Conservation (phyloP, 2,113 vertebrate genomes). For the Laticauda laticaudata region DNA sequence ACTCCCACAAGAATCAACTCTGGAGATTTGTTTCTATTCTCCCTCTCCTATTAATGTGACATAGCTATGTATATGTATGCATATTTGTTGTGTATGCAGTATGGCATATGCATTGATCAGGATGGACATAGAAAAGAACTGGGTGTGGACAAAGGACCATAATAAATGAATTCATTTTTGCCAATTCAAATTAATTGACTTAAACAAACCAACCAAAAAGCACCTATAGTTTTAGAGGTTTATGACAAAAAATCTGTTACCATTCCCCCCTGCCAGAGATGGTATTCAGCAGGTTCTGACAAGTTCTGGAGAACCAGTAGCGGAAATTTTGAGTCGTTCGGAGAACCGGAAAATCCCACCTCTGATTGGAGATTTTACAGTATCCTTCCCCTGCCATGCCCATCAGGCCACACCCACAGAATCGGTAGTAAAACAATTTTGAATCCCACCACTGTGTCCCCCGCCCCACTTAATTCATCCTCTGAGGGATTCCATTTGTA, state of each 20-base stretch:
- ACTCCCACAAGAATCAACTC: not conserved
- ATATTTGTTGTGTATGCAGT: not conserved
- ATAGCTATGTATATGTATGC: not conserved
- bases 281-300: no score
- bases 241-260: not conserved
- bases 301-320: no score
- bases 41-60: not conserved
- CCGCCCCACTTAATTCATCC: not conserved
- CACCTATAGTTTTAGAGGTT: not conserved
- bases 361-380: no score
- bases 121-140: not conserved
- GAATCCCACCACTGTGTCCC: no score
- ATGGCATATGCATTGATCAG: not conserved
- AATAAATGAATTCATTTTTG: not conserved
- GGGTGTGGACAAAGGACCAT: not conserved
- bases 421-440: no score
- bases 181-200: not conserved
- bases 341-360: no score
- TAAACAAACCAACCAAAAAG: not conserved
- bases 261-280: no score
- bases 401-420: no score
- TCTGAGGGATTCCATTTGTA: not conserved
- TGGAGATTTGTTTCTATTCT: not conserved
- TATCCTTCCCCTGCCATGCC: no score
- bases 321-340: no score